Conservation (phyloP, 1,140 invertebrate genomes). For the Diabrotica virgifera region DNA sequence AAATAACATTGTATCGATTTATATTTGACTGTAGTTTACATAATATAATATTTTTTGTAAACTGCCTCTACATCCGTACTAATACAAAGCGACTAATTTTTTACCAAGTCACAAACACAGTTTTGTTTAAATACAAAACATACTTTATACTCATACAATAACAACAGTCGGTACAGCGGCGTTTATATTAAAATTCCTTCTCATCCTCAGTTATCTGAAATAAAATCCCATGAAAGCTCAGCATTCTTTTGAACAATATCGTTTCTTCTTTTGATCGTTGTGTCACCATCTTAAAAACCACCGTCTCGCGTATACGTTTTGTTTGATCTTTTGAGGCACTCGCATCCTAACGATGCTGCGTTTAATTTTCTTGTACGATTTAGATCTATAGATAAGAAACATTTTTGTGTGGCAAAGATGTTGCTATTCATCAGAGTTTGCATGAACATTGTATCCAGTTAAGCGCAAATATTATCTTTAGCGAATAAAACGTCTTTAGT, state of each 20-base stretch:
- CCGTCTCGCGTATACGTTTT: constrained; percentile 3
- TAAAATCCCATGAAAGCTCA: constrained; percentile 16
- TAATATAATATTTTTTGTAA: no score
- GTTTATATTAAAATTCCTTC: background rate
- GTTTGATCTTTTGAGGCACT: background rate
- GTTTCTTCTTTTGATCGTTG: constrained; percentile 16
- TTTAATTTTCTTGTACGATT: constrained; percentile 14
- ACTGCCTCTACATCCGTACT: no score
- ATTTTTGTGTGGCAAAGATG: background rate
- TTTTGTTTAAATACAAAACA: no score
- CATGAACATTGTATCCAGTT: background rate
- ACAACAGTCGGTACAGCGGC: no score
- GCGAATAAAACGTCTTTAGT: no score
- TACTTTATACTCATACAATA: no score
- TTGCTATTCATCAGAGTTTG: background rate
- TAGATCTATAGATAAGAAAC: constrained; percentile 12
- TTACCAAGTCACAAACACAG: no score
- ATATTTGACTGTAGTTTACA: no score
- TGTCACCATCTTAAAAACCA: constrained; percentile 5
- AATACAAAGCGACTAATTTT: no score
- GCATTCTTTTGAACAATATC: constrained; percentile 10
- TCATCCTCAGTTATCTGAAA: constrained; percentile 5
- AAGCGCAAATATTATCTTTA: no score
- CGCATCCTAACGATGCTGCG: background rate
- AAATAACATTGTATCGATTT: no score